phyloP scores from a whole-genome alignment of 2,797 vertebrate genomes.

The Sebastolobus altivelis region DNA sequence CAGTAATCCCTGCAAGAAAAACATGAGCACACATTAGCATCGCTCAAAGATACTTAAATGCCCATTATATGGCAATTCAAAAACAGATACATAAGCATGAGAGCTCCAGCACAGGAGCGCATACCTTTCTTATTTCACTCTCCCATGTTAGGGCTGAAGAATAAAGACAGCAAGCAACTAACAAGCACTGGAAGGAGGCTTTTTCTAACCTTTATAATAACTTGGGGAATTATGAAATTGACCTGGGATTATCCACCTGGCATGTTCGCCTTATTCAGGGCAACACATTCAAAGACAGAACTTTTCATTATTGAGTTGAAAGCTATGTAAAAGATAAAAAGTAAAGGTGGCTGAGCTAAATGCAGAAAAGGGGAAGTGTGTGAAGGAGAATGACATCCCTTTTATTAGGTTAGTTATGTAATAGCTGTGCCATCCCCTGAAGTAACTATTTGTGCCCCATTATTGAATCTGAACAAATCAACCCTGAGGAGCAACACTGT shows the following conservation, averaged over 20 bases:
- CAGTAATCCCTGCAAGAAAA: conserved; percentile 11
- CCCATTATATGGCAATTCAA: conserved; percentile 46
- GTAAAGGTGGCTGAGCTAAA: conserved; percentile 16
- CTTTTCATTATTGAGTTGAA: conserved; percentile 18
- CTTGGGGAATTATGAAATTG: conserved; percentile 5
- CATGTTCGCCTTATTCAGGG: conserved; percentile 12
- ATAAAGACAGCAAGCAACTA: not conserved
- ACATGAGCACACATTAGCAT: conserved; percentile 31
- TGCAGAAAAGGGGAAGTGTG: not conserved
- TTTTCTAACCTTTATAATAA: conserved; percentile 33
- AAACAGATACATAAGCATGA: conserved; percentile 27
- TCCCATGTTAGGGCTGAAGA: not conserved
- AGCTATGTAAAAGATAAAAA: conserved; percentile 7
- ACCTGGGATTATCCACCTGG: conserved; percentile 8
- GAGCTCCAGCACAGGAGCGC: not conserved
- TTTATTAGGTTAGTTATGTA: conserved; percentile 58
- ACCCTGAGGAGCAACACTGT: conserved; percentile 4
- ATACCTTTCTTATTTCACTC: conserved; percentile 16
- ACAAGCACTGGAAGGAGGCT: not conserved
- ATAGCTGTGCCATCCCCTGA: conserved; percentile 20
- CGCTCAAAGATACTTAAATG: conserved; percentile 33
- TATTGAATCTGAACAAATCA: conserved; percentile 49
- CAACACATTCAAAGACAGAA: conserved; percentile 14
- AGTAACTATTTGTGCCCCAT: conserved; percentile 47
- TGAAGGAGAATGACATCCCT: conserved; percentile 21